phyloP scores from a whole-genome alignment of 2,888 invertebrate species.

The Latrodectus hesperus region DNA sequence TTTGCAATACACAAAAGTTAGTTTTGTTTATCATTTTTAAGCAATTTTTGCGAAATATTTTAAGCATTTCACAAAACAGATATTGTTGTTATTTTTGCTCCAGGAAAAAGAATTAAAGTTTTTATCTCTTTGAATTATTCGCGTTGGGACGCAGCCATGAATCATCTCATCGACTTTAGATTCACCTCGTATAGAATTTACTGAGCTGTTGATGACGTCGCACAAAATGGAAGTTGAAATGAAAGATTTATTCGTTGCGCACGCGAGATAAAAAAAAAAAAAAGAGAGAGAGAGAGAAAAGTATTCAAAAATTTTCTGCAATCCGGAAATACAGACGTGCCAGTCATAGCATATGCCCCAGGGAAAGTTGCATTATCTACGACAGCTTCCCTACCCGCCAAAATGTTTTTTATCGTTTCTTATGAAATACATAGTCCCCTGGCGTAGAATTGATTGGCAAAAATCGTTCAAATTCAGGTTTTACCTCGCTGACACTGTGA shows the following conservation, averaged over 20 bases:
- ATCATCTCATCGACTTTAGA: not conserved
- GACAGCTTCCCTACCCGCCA: constrained; percentile 30
- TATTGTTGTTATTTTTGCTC: not conserved
- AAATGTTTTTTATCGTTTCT: constrained; percentile 59
- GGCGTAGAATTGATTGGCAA: constrained; percentile 55
- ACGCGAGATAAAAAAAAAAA: not conserved
- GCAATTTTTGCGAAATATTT: too few species aligned
- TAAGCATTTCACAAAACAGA: too few species aligned
- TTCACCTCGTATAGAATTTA: not conserved
- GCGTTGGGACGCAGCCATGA: not conserved
- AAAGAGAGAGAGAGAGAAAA: constrained; percentile 6
- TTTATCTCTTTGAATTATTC: not conserved
- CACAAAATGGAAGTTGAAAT: constrained; percentile 3
- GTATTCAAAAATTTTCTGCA: constrained; percentile 51
- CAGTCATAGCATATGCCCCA: constrained; percentile 33
- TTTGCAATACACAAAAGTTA: too few species aligned
- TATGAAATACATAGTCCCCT: constrained; percentile 6
- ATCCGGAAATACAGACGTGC: constrained; percentile 48
- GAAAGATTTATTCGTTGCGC: constrained; percentile 13
- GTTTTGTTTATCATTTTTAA: too few species aligned
- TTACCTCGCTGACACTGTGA: constrained; percentile 52
- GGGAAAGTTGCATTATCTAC: constrained; percentile 50
- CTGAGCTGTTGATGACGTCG: constrained; percentile 5
- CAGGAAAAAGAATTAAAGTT: not conserved
- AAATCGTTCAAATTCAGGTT: constrained; percentile 57